Conservation (phyloP, 2,888 invertebrate species). For the Eupeodes luniger region DNA sequence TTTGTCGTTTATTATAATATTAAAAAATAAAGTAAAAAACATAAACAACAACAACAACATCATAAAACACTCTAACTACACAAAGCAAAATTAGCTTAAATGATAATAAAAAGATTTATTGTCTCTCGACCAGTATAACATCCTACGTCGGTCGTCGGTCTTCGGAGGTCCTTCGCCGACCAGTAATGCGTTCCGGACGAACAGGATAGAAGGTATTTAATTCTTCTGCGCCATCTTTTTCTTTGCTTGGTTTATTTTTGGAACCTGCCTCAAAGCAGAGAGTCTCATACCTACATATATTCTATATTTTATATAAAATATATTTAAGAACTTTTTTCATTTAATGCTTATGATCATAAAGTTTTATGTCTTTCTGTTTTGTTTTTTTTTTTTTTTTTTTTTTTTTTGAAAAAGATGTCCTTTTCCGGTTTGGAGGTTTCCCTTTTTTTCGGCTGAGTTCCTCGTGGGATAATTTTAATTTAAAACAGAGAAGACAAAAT, state of each 20-base stretch:
- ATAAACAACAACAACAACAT: neutral
- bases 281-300: neutral
- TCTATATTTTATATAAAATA: constrained; percentile 25
- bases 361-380: constrained; percentile 56
- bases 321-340: constrained; percentile 63
- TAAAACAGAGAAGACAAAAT: constrained; percentile 26
- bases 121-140: neutral
- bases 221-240: constrained; percentile 1
- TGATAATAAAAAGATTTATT: constrained; percentile 65
- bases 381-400: neutral
- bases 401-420: constrained; percentile 23
- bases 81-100: constrained; percentile 45
- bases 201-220: constrained; percentile 11
- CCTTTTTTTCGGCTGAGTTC: constrained; percentile 37
- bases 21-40: neutral
- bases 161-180: neutral
- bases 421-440: constrained; percentile 36
- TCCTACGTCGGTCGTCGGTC: neutral
- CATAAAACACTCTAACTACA: constrained; percentile 22
- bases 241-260: neutral
- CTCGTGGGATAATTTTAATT: constrained; percentile 49
- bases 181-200: constrained; percentile 37
- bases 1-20: constrained; percentile 5
- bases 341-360: constrained; percentile 59
- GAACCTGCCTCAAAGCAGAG: constrained; percentile 1